phyloP scores from a whole-genome alignment of 2,797 vertebrate genomes.

The Pampus argenteus region DNA sequence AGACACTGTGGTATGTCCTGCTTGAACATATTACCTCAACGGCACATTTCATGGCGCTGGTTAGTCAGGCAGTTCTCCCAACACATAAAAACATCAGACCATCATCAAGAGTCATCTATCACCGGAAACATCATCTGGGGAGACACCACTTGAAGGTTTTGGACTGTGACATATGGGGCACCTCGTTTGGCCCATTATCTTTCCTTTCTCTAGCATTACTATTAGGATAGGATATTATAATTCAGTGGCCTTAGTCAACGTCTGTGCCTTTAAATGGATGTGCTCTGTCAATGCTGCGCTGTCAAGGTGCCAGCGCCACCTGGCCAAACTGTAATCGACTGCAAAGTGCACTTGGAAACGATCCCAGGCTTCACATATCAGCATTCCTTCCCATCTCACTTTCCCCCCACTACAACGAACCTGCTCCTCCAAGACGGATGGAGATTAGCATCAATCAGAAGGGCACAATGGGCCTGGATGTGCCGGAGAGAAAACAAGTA shows the following conservation, averaged over 20 bases:
- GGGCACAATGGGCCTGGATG: conserved; percentile 59
- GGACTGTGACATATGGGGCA: conserved; percentile 57
- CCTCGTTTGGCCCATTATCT: conserved; percentile 45
- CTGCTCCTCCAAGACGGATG: conserved; percentile 61
- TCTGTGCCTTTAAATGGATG: conserved; percentile 77
- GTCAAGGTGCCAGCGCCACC: conserved; percentile 78
- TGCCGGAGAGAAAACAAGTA: conserved; percentile 51
- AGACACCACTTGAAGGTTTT: conserved; percentile 29
- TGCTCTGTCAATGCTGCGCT: conserved; percentile 67
- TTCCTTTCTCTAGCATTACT: conserved; percentile 42
- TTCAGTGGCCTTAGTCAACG: conserved; percentile 47
- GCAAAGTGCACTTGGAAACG: conserved; percentile 79
- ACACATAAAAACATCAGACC: conserved; percentile 60
- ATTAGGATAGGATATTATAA: conserved; percentile 56
- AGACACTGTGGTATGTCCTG: conserved; percentile 17
- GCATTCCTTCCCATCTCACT: conserved; percentile 67
- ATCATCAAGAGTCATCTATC: conserved; percentile 43
- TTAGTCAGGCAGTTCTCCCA: conserved; percentile 25
- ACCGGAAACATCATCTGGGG: conserved; percentile 3
- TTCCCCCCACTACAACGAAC: conserved; percentile 52
- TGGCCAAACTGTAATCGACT: conserved; percentile 82
- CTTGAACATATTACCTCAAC: conserved; percentile 21
- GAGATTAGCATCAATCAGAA: conserved; percentile 75
- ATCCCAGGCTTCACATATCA: conserved; percentile 69
- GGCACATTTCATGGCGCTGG: neutral